These are phyloP conservation scores for Camponotus fellah DNA, from an alignment of 2,888 invertebrate species.

Conservation along the genomic window DNA sequence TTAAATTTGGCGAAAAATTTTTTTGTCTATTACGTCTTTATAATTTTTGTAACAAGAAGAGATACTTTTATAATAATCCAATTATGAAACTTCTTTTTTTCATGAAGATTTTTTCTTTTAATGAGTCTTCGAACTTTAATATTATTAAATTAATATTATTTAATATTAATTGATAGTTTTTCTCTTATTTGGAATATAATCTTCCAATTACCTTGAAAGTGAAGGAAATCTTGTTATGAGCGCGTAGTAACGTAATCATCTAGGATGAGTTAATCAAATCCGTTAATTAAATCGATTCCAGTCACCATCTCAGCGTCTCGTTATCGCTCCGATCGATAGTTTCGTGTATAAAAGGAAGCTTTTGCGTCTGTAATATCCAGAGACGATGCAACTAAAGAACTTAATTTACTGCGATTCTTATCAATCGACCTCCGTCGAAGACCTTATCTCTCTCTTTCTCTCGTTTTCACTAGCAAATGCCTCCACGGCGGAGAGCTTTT, in stretches of 20 bases:
- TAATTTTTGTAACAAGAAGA: not conserved
- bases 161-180: not conserved
- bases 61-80: not conserved
- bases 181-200: not conserved
- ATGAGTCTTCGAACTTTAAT: not conserved
- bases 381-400: constrained; percentile 60
- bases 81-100: not conserved
- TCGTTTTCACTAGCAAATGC: constrained; percentile 56
- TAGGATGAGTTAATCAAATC: constrained; percentile 39
- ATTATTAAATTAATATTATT: constrained; percentile 9
- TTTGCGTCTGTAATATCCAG: constrained; percentile 52
- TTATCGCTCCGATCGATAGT: constrained; percentile 65
- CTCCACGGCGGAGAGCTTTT: constrained; percentile 21
- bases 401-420: constrained; percentile 71
- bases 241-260: not conserved
- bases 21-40: not conserved
- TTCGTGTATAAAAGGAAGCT: constrained; percentile 57
- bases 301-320: constrained; percentile 43
- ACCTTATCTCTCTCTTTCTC: constrained; percentile 62
- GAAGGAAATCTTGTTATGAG: not conserved
- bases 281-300: constrained; percentile 66
- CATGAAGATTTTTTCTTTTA: not conserved
- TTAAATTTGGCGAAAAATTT: not conserved
- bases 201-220: not conserved
- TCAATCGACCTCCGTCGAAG: constrained; percentile 58